Evolutionary conservation across 2,888 invertebrate genomes (phyloP), one percentile per base, ranked within the genome.

Genomic region (Leptothorax acervorum): DNA sequence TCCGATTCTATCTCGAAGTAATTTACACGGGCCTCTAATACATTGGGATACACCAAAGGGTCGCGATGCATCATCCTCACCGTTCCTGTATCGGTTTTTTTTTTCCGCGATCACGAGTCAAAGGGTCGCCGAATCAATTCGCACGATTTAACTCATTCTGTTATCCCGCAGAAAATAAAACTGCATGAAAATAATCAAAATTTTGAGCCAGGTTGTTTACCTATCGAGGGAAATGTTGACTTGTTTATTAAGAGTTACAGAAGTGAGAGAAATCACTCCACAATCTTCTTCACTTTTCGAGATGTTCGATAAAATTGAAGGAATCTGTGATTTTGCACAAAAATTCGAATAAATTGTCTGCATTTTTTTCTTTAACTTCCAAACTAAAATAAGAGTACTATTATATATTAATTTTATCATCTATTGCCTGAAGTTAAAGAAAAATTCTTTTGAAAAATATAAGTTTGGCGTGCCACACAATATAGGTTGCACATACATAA

Each of bases 1-100:
- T 85, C 76, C 66, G 83, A 89, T 90, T 76, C 74, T 87, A 89
- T 90, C 90, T 83, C 84, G 87, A 89, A 89, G 89, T 90, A 90
- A 90, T 90, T 89, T 83, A 82, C 86, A 79, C 82, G 82, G 76
- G 28, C 12, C 79, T 31, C 66, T 85, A 86, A 90, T 87, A 90
- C 86, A 90, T 90, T 82, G 86, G 82, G 66, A 85, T 66, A 83
- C 82, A 73, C 70, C 71, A 71, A 74, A 81, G 85, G 78, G 63
- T 71, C 12, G 75, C 84, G 82, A 84, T 87, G 71, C 81, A 89
- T 87, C 89, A 82, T 84, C 65, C 75, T 48, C 35, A 23, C 65
- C 51, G 63, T 31, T 73, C 68, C 62, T 53, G 73, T 70, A 83
- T 76, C 63, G 68, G 15, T 18, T 18, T 75, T 39, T 51, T 51